Base-by-base conservation (phyloP, 2,888 invertebrate species). In the Ectemnius cavifrons region DNA sequence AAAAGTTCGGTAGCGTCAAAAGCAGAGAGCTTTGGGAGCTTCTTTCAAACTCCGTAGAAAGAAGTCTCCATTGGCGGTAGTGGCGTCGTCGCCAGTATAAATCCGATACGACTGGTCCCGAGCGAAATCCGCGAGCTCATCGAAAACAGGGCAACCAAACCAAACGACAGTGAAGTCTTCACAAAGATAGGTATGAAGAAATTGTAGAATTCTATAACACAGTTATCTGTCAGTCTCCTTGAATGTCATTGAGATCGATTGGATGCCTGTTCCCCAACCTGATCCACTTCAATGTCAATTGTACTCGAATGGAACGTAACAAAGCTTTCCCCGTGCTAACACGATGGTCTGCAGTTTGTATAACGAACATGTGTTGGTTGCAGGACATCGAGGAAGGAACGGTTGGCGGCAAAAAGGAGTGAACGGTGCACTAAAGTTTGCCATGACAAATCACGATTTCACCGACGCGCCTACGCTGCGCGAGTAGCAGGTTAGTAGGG, bases 1-100 rank as follows among this genome's bases (percentile, higher is more conserved):
- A 79, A 82, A 82, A 82, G 81, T 85, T 82, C 70, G 73, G 73
- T 78, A 78, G 77, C 79, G 80, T 81, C 84, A 80, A 82, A 84
- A 82, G 82, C 79, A 78, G 74, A 64, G 78, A 83, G 82, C 82
- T 82, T 80, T 81, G 79, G 81, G 80, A 83, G 80, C 70, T 82
- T 80, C 82, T 81, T 81, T 83, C 77, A 77, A 81, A 79, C 81
- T 81, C 79, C 63, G 4, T 60, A 71, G 72, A 75, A 77, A 77
- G 77, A 75, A 79, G 73, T 78, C 67, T 70, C 68, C 77, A 76
- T 68, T 67, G 71, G 68, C 63, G 63, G 71, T 67, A 70, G 67
- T 0, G 11, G 37, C 37, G 8, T 37, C 37, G n/a, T 59, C 52
- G 66, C 60, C 67, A 71, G 63, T 71, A 73, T 73, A 78, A 78